Conservation (phyloP, 2,888 invertebrate genomes). For the Archips crataeganus region DNA sequence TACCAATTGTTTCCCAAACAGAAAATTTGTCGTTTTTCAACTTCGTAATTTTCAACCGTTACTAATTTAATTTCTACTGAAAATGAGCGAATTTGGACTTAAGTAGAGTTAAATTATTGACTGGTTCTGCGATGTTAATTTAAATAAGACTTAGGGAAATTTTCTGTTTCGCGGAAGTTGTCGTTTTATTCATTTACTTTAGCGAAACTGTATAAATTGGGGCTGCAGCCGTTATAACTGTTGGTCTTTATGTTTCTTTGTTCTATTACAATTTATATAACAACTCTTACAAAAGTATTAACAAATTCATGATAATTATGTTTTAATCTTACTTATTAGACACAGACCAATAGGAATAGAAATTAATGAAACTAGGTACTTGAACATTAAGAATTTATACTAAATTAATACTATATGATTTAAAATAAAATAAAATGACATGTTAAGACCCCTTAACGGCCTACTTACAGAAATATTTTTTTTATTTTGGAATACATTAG, state of each 20-base stretch:
- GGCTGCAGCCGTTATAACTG: background rate
- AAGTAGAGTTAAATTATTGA: conserved; percentile 22
- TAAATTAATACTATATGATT: no score
- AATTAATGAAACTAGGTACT: no score
- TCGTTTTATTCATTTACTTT: conserved; percentile 8
- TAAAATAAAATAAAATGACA: no score
- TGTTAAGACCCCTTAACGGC: no score
- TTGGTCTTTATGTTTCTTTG: conserved; percentile 1
- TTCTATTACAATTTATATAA: no score
- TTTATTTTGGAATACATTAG: no score
- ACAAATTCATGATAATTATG: no score
- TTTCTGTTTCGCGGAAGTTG: background rate
- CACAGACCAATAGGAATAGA: no score
- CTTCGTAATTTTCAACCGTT: conserved; percentile 20
- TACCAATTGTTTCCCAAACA: conserved; percentile 17
- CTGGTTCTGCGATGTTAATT: conserved; percentile 26
- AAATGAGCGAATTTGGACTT: conserved; percentile 31
- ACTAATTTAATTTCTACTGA: conserved; percentile 28
- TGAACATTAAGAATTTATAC: no score
- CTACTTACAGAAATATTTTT: no score
- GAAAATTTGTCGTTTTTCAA: conserved; percentile 30
- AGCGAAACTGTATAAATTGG: conserved; percentile 1
- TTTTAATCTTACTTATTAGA: no score
- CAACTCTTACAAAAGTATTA: no score
- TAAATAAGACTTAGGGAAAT: conserved; percentile 3